These are phyloP conservation scores for Battus philenor DNA, from an alignment of 1,140 invertebrate species.

Conservation along the genomic window DNA sequence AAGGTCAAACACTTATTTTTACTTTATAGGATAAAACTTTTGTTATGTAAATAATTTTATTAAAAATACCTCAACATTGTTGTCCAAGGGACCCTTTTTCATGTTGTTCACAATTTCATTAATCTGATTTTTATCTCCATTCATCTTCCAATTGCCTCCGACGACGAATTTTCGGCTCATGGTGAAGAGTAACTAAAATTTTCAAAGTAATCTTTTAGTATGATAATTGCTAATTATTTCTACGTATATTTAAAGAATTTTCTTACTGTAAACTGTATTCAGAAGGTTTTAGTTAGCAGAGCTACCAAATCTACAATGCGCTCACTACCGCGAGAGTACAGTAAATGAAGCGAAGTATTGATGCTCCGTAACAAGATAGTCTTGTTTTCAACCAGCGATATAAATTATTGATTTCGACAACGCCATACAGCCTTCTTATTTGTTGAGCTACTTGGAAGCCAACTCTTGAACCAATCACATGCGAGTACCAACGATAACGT, in stretches of 20 bases:
- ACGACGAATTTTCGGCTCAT: constrained; percentile 97
- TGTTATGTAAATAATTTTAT: constrained; percentile 5
- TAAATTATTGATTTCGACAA: not conserved
- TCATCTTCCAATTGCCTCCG: constrained; percentile 99
- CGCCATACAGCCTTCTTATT: not conserved
- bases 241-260: no score
- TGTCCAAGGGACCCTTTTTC: constrained; percentile 84
- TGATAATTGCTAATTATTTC: no score
- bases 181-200: no score
- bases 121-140: constrained; percentile 83
- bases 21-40: no score
- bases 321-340: not conserved
- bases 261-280: no score
- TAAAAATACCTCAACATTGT: constrained; percentile 83
- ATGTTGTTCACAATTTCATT: constrained; percentile 90
- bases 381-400: not conserved
- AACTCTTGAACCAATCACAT: not conserved
- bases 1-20: no score
- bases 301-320: no score
- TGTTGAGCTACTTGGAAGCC: not conserved
- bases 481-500: not conserved
- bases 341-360: not conserved
- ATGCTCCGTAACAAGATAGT: not conserved
- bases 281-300: no score
- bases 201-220: no score